Base-by-base conservation (phyloP, 2,113 vertebrate species). In the Prochilodus magdalenae region DNA sequence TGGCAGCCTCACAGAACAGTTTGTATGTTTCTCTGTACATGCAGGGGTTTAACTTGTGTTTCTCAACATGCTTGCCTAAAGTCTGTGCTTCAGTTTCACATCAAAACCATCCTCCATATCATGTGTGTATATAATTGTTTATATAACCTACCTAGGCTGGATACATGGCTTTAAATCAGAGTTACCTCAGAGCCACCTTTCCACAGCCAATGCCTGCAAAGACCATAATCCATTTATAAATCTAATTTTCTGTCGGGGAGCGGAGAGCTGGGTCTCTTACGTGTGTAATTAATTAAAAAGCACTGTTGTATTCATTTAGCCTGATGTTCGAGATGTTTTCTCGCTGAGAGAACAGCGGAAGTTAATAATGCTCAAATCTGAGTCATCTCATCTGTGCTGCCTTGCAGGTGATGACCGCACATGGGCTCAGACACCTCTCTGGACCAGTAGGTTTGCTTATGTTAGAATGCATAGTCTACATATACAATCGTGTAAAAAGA, bases 341-440 rank as follows among this genome's bases (percentile, higher is more conserved):
- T 27, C 26, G 14, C 63, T 66, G 26, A 5, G 15, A 20, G 63
- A 66, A 66, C 27, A 66, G 18, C 24, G 4, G 27, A 16, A 66
- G 29, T 4, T 33, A 6, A 20, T 33, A 33, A 22, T 77, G 27
- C 63, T 57, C 2, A 53, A 69, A 29, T 70, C 33, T 71, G 73
- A 75, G 74, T 65, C 44, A 63, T 75, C 73, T 77, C 84, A 47
- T 87, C 73, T 86, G 82, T 87, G 30, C 63, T 87, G 82, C 40
- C 59, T 87, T 89, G 26, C 33, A 95, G 93, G 91, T 93, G 81
- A 90, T 94, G 92, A 93, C 92, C 76, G 90, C 93, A 81, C 93
- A 93, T 29, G 94, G 93, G 82, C 87, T 94, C 75, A 91, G 93
- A 89, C 91, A 91, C 49, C 86, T 93, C 87, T 88, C 93, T 87